Conservation (phyloP, 2,888 invertebrate genomes). For the Phyllotreta striolata region DNA sequence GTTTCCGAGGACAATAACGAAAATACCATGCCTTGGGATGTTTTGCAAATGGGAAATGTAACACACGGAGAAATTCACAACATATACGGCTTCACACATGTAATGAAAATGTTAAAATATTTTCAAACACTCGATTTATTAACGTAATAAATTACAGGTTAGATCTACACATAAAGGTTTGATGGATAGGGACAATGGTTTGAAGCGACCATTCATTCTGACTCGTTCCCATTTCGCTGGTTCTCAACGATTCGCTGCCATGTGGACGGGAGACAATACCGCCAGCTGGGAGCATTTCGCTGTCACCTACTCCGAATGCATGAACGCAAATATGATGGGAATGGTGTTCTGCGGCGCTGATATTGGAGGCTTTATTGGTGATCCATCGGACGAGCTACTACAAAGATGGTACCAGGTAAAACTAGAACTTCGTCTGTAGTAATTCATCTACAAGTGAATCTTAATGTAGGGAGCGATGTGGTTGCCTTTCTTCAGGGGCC, state of each 20-base stretch:
- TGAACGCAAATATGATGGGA: constrained; percentile 76
- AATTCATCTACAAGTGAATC: not conserved
- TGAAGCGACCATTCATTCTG: constrained; percentile 84
- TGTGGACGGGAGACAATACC: constrained; percentile 98
- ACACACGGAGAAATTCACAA: constrained; percentile 94
- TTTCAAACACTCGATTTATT: too few species aligned
- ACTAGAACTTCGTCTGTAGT: not conserved
- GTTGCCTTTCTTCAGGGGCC: constrained; percentile 93
- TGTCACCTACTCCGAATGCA: constrained; percentile 87
- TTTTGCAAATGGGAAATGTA: constrained; percentile 74
- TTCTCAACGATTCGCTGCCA: constrained; percentile 85
- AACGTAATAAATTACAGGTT: constrained; percentile 58
- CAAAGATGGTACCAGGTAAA: constrained; percentile 72
- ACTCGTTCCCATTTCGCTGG: constrained; percentile 91
- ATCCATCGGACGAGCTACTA: constrained; percentile 89
- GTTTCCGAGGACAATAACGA: constrained; percentile 79
- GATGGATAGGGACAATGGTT: constrained; percentile 65
- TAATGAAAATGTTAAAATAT: constrained; percentile 37
- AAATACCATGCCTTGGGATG: constrained; percentile 80
- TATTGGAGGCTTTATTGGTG: constrained; percentile 95
- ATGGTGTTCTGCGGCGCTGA: constrained; percentile 94
- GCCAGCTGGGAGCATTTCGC: constrained; percentile 92
- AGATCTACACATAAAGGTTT: constrained; percentile 71
- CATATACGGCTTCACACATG: constrained; percentile 76
- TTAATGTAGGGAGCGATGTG: constrained; percentile 78